Base-by-base conservation (phyloP, 2,888 invertebrate species). In the Heliconius aoede region DNA sequence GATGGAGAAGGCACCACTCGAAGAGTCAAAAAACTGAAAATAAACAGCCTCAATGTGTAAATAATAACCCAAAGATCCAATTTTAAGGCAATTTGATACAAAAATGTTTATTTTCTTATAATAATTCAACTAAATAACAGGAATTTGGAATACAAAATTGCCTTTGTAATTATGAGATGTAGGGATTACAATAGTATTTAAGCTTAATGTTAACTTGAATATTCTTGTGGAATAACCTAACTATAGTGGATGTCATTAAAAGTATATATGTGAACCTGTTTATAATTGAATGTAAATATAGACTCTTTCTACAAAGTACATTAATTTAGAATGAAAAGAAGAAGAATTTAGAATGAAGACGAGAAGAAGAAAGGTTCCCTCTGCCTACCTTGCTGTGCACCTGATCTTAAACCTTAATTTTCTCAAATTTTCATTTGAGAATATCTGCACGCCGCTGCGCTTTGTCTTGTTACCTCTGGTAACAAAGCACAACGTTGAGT, bases 21-120 rank as follows among this genome's bases (percentile, higher is more conserved):
- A 51, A 94, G 96, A 61, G 96, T 95, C 73, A 97, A 97, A 88
- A 97, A 97, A 89, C 95, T 96, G 83, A 97, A 96, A 91, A 95
- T 95, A 60, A 93, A 94, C 61, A 87, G 91, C 79, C 91, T 93
- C 61, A 89, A 93, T 86, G 88, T 92, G 75, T 85, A 83, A 81
- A 61, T 64, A 78, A 76, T 74, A 61, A 51, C 61, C 69, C 73
- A 73, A 71, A 64, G 21, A 55, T 55, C 21, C 69, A 32, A 69
- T 72, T 72, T 60, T 51, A 55, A 76, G 78, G 78, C 78, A 76
- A 76, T 74, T 72, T 74, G 28, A 55, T 24, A 51, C 30, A 11
- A 5, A 69, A 51, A 46, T 26, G 51, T 46, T 76, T 73, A 60
- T 69, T 64, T 71, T 76, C 51, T 72, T 73, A 72, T 67, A 76